Percentiles rank a stretch among this genome's conserved stretches.
These are phyloP conservation scores for Apostichopus parvimensis DNA, from an alignment of 35 echinoderm and acorn worm species.

Conservation along the genomic window DNA sequence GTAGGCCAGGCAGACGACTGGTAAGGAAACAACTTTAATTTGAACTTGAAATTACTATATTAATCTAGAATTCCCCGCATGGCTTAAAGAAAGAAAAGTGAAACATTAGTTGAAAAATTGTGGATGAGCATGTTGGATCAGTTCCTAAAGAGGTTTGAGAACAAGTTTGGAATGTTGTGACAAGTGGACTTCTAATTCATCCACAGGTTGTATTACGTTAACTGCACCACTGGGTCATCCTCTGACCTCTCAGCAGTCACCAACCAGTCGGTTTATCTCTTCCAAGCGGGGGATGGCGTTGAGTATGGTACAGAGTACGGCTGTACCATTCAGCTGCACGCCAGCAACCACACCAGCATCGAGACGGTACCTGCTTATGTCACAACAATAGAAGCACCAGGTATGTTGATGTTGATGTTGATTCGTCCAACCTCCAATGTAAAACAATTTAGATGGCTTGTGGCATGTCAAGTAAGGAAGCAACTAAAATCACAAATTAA, in stretches of 20 bases:
- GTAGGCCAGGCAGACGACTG: neutral
- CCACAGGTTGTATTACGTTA: constrained; percentile 56
- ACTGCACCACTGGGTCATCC: constrained; percentile 60
- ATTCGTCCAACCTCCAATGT: too few species aligned
- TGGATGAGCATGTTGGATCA: too few species aligned
- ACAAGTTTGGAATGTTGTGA: too few species aligned
- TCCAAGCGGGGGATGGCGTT: constrained; percentile 46
- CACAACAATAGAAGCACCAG: constrained; percentile 61
- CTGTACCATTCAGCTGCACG: constrained; percentile 45
- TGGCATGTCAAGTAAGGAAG: too few species aligned
- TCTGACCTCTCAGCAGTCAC: constrained; percentile 31
- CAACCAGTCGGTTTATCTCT: neutral
- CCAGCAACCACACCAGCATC: constrained; percentile 54
- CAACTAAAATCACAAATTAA: too few species aligned
- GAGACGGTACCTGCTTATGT: constrained; percentile 47
- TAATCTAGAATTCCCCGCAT: too few species aligned
- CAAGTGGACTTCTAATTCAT: too few species aligned
- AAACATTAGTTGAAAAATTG: too few species aligned
- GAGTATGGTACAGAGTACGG: constrained; percentile 64
- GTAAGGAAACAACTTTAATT: neutral
- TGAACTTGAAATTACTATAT: too few species aligned
- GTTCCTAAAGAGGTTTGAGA: too few species aligned
- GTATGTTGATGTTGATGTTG: constrained; percentile 27
- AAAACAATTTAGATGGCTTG: too few species aligned
- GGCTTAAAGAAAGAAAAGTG: too few species aligned